Evolutionary conservation across 2,797 vertebrate species (phyloP).

Genomic region (Lemur catta): DNA sequence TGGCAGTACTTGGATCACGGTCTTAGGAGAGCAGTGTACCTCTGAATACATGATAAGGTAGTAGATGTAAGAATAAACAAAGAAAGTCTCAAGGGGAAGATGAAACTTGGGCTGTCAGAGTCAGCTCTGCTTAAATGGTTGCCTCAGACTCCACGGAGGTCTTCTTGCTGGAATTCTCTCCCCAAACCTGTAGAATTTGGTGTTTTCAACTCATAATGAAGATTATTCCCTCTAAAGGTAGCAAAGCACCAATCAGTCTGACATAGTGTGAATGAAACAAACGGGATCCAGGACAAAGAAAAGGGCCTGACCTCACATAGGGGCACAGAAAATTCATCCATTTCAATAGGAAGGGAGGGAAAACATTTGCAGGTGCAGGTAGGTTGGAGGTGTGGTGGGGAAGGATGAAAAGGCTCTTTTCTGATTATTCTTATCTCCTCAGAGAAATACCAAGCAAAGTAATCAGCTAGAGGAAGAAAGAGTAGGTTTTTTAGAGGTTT

Average conservation of each 20-base stretch:
- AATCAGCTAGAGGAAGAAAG: neutral
- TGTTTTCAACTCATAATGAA: neutral
- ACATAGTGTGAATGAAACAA: neutral
- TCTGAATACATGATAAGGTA: neutral
- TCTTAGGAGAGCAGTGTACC: neutral
- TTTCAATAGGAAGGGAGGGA: neutral
- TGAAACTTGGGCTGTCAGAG: neutral
- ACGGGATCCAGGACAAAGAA: neutral
- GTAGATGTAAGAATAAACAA: neutral
- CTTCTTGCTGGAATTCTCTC: neutral
- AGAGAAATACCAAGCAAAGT: neutral
- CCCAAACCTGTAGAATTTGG: neutral
- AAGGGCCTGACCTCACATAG: neutral
- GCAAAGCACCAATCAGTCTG: neutral
- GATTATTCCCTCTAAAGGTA: neutral
- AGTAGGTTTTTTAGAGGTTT: neutral
- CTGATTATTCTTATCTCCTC: neutral
- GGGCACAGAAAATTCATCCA: neutral
- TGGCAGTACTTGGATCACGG: neutral
- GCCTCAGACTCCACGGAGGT: neutral
- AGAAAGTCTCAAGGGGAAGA: neutral
- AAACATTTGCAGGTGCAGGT: neutral
- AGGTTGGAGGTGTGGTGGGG: neutral
- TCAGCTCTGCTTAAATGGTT: neutral
- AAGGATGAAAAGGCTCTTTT: neutral